A percentile compares a stretch with the other conserved stretches of the same genome.
These are phyloP conservation scores for Festucalex cinctus DNA, from an alignment of 2,113 vertebrate species.

Conservation along the genomic window DNA sequence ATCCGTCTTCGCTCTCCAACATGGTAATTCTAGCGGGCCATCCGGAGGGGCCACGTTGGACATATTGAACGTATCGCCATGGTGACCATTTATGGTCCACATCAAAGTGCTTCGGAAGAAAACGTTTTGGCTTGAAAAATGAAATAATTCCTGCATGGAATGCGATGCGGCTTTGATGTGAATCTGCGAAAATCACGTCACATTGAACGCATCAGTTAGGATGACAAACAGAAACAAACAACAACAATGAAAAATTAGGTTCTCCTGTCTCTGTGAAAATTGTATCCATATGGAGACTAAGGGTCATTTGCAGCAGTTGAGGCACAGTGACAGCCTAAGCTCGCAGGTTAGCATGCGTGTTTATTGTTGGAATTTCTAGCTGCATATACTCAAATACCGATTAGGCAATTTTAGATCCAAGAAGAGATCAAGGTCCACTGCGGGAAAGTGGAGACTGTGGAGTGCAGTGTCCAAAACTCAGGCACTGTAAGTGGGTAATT, in stretches of 20 bases:
- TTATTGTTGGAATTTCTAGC: neutral
- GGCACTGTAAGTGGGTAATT: neutral
- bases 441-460: neutral
- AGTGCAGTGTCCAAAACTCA: neutral
- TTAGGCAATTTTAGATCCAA: neutral
- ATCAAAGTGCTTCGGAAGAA: neutral
- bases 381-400: neutral
- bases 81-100: conserved; percentile 12
- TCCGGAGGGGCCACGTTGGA: neutral
- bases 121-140: neutral
- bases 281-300: neutral
- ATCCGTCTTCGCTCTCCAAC: conserved; percentile 47
- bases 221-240: neutral
- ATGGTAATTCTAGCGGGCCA: conserved; percentile 33
- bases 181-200: neutral
- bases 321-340: neutral
- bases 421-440: neutral
- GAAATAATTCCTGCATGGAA: neutral
- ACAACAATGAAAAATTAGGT: neutral
- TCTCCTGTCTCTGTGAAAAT: neutral
- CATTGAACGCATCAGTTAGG: neutral
- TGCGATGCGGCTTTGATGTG: neutral
- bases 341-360: neutral
- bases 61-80: conserved; percentile 14
- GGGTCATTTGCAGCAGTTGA: neutral